Evolutionary conservation across 2,797 vertebrate species (phyloP), one percentile per base, ranked within the genome.

Genomic region (Scomberomorus guttatus): DNA sequence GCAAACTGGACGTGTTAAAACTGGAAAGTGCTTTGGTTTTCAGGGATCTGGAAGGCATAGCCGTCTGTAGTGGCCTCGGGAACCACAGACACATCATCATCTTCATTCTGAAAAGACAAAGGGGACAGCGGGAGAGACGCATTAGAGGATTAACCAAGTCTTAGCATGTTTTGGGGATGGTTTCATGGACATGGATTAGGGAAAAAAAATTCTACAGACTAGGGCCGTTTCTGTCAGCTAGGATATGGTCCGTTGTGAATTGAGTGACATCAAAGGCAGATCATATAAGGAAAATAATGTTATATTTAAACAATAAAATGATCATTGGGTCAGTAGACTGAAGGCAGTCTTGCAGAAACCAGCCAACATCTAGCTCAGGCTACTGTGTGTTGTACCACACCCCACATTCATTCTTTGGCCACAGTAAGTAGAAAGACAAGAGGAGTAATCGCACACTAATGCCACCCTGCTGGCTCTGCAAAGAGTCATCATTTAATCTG

Each of bases 11-110:
- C 1, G 0, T 46, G 29, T 91, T 96, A 98, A 90, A 98, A 99
- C 80, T 96, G 93, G 83, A 97, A 98, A 87, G 95, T 94, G 82
- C 94, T 93, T 86, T 96, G 91, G 66, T 88, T 92, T n/a, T 94
- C 93, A 59, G 95, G 93, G 55, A 96, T 93, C 84, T 96, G 95
- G 89, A 98, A 98, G 18, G 93, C 87, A 55, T 94, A 98, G 63
- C 88, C 88, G 14, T 96, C 96, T 82, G 81, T 87, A 39, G 93
- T 94, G 58, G 92, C 81, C 66, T 96, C 96, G 51, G 97, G 97
- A 39, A 94, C 94, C 69, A 97, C 89, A 46, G 90, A 94, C 51
- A 95, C 93, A 32, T 98, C 93, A 32, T 98, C 97, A 75, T 97
- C 96, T 6, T 96, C 96, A 70, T 96, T 96, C 97, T 98, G 77